These are phyloP conservation scores for Ptilorrhoa leucosticta DNA, from an alignment of 2,113 vertebrate species.

Conservation along the genomic window DNA sequence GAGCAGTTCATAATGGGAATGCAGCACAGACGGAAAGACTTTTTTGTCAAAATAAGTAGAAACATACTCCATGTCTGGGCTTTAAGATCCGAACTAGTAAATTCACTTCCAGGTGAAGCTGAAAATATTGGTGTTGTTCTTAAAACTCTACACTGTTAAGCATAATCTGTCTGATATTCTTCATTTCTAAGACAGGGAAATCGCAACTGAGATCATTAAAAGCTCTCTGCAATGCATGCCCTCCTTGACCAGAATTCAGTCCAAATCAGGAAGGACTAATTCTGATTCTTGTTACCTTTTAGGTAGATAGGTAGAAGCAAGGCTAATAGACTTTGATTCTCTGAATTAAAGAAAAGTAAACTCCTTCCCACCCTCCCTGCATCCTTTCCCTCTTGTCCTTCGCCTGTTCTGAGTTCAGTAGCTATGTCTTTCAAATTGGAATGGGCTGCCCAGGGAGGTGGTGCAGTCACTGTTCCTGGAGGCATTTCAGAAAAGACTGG, in stretches of 20 bases:
- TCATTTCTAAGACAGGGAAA: not conserved
- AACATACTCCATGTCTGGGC: fast-evolving
- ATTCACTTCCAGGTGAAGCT: not conserved
- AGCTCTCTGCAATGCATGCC: not conserved
- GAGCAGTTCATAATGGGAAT: not conserved
- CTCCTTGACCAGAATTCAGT: not conserved
- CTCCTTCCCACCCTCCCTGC: not conserved
- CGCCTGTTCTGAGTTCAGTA: not conserved
- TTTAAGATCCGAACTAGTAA: not conserved
- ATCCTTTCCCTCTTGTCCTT: not conserved
- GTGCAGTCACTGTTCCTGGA: not conserved
- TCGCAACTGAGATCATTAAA: not conserved
- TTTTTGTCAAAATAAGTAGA: not conserved
- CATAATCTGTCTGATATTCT: not conserved
- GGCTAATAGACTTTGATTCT: not conserved
- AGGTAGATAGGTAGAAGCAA: not conserved
- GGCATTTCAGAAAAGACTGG: not conserved
- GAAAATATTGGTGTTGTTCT: not conserved
- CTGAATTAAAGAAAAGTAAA: not conserved
- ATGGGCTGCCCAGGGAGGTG: not conserved
- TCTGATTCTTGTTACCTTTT: not conserved
- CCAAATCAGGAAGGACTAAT: not conserved
- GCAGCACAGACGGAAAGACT: not conserved
- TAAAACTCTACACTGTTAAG: not conserved
- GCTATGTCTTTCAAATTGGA: not conserved